Evolutionary conservation across 2,797 vertebrate species (phyloP).

Genomic region (Buceros bicornis): DNA sequence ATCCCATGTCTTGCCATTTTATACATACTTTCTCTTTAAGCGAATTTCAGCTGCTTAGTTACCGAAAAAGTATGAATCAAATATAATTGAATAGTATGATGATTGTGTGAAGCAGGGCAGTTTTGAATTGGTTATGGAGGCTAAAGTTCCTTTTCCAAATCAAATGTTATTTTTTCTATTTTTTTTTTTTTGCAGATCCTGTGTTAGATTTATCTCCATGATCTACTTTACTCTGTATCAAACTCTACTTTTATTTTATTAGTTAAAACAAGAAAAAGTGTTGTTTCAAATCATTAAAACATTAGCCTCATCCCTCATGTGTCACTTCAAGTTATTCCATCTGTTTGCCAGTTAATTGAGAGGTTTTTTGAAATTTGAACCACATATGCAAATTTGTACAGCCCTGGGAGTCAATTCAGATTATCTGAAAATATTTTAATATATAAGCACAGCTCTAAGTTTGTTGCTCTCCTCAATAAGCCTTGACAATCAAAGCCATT

Average conservation of each 20-base stretch:
- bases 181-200: not conserved
- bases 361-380: conserved; percentile 46
- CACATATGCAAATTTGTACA: conserved; percentile 56
- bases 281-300: conserved; percentile 8
- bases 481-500: conserved; percentile 51
- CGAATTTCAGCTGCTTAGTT: not conserved
- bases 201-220: not conserved
- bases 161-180: not conserved
- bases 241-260: not conserved
- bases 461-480: conserved; percentile 25
- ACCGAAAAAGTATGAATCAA: not conserved
- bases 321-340: conserved; percentile 10
- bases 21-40: not conserved
- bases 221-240: not conserved
- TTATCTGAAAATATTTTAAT: conserved; percentile 54
- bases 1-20: not conserved
- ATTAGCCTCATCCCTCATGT: not conserved
- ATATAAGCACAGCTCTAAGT: not conserved
- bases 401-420: not conserved
- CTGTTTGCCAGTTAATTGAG: conserved; percentile 26
- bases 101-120: not conserved
- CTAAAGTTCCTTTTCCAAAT: not conserved
- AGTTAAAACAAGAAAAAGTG: not conserved
- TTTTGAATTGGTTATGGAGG: not conserved
- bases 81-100: not conserved